Percentiles rank a stretch among this genome's conserved stretches.
phyloP scores from a whole-genome alignment of 2,888 invertebrate genomes.

The Pocota personata region DNA sequence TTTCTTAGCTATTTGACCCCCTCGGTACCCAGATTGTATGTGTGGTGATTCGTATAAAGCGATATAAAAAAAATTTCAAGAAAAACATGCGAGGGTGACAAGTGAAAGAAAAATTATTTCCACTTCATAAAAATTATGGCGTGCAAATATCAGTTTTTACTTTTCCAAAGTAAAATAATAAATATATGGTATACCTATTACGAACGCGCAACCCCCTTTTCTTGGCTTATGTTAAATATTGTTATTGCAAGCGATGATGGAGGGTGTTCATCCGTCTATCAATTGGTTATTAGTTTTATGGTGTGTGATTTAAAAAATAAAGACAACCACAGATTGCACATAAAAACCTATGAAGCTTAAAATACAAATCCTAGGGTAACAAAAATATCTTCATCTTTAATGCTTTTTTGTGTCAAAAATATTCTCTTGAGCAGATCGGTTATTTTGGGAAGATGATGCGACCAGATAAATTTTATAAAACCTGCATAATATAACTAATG shows the following conservation, averaged over 20 bases:
- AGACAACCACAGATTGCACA: background rate
- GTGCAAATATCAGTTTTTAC: conserved; percentile 49
- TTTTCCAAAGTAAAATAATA: conserved; percentile 21
- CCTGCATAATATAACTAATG: background rate
- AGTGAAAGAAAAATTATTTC: conserved; percentile 27
- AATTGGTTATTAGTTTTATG: conserved; percentile 56
- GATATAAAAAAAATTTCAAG: background rate
- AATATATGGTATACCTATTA: background rate
- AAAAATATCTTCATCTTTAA: background rate
- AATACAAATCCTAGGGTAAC: background rate
- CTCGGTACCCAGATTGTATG: background rate
- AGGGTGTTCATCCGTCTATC: conserved; percentile 46
- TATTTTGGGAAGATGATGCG: background rate
- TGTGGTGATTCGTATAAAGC: conserved; percentile 2
- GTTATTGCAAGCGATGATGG: conserved; percentile 2
- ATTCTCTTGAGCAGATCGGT: too few relatives aligned
- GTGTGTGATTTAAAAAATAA: conserved; percentile 6
- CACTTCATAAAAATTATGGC: conserved; percentile 36
- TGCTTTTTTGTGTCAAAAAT: background rate
- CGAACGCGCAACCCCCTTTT: background rate
- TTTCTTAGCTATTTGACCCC: conserved; percentile 7
- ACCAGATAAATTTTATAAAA: background rate
- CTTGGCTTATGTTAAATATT: conserved; percentile 28
- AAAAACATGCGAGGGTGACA: background rate
- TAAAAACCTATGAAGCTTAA: background rate